A percentile compares a stretch with the other conserved stretches of the same genome.
Conservation (phyloP, 2,888 invertebrate species). For the Plagodis pulveraria region DNA sequence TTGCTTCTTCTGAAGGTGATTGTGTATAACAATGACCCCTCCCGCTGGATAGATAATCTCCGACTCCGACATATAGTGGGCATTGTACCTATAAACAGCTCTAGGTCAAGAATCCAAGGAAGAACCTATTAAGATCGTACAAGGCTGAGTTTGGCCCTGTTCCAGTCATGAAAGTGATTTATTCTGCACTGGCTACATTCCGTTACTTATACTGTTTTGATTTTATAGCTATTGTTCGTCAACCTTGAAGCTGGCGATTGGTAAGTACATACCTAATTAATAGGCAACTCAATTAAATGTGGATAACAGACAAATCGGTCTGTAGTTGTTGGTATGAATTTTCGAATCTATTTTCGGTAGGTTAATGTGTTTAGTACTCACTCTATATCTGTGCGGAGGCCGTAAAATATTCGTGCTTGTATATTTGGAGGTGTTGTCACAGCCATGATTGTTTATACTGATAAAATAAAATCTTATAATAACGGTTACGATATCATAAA, state of each 20-base stretch:
- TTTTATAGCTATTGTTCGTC: constrained; percentile 8
- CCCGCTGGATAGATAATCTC: constrained; percentile 93
- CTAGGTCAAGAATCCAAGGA: constrained; percentile 38
- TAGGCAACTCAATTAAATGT: constrained; percentile 6
- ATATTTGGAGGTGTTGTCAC: constrained; percentile 75
- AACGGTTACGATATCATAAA: constrained; percentile 40
- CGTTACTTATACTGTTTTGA: constrained; percentile 1
- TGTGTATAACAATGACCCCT: constrained; percentile 90
- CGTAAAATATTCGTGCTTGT: constrained; percentile 86
- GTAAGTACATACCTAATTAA: background rate
- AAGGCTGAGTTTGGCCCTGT: background rate
- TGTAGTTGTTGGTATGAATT: constrained; percentile 12
- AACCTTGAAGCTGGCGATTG: constrained; percentile 17
- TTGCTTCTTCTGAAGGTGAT: constrained; percentile 89
- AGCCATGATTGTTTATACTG: constrained; percentile 54
- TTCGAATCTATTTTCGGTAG: constrained; percentile 10
- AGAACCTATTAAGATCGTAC: constrained; percentile 19
- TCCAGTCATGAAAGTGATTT: background rate
- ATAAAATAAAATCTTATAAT: constrained; percentile 44
- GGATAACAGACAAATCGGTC: constrained; percentile 12
- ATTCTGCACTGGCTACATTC: background rate
- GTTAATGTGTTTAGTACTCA: constrained; percentile 58
- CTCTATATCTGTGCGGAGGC: constrained; percentile 86
- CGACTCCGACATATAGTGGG: constrained; percentile 89
- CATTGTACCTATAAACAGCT: constrained; percentile 85